Evolutionary conservation across 2,888 invertebrate genomes (phyloP).

Genomic region (Eupithecia pulchellata): DNA sequence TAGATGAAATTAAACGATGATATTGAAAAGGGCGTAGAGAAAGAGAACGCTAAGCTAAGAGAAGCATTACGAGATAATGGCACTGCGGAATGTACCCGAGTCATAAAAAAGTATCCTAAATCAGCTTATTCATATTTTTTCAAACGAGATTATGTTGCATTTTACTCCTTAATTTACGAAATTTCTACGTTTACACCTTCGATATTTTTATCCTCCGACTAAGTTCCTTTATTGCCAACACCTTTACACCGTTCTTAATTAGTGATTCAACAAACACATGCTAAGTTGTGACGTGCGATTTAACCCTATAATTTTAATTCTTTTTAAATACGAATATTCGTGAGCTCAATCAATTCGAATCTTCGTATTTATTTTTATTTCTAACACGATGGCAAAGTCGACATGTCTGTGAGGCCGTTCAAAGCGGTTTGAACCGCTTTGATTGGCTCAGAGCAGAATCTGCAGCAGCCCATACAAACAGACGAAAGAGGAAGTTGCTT

Average conservation of each 20-base stretch:
- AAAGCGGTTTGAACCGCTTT: conserved; percentile 45
- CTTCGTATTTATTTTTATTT: conserved; percentile 71
- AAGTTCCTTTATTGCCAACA: conserved; percentile 77
- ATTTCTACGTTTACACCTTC: conserved; percentile 56
- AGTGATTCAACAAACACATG: conserved; percentile 78
- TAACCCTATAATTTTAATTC: conserved; percentile 71
- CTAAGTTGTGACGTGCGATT: conserved; percentile 83
- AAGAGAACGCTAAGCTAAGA: conserved; percentile 70
- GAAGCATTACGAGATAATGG: conserved; percentile 80
- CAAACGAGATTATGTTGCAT: conserved; percentile 79
- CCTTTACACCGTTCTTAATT: conserved; percentile 58
- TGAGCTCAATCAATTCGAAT: conserved; percentile 75
- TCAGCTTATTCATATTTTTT: conserved; percentile 74
- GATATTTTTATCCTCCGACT: conserved; percentile 45
- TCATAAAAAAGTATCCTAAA: conserved; percentile 82
- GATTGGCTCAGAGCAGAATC: conserved; percentile 67
- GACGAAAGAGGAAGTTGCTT: conserved; percentile 83
- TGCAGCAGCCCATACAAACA: conserved; percentile 77
- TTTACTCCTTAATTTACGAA: conserved; percentile 68
- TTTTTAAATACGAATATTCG: conserved; percentile 76
- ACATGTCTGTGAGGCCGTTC: conserved; percentile 43
- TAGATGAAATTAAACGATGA: conserved; percentile 53
- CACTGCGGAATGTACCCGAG: conserved; percentile 83
- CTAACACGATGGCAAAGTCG: conserved; percentile 68
- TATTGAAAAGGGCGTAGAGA: conserved; percentile 64